These are phyloP conservation scores for Siniperca scherzeri DNA, from an alignment of 2,797 vertebrate genomes.

Conservation along the genomic window DNA sequence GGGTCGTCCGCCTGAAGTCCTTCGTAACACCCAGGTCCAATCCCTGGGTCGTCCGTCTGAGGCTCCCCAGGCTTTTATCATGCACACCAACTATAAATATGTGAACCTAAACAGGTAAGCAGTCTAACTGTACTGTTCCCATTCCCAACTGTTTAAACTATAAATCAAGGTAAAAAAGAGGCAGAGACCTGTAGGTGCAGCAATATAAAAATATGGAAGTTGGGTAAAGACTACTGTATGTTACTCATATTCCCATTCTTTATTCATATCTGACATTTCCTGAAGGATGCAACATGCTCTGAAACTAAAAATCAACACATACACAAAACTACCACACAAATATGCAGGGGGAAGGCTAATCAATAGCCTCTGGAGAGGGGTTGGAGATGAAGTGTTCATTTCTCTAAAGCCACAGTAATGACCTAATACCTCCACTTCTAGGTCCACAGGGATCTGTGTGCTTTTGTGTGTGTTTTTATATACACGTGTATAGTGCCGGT, in stretches of 20 bases:
- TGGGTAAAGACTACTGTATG: not conserved
- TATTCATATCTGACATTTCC: constrained; percentile 34
- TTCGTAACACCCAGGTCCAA: too few species aligned
- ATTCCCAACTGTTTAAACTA: not conserved
- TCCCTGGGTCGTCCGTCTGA: too few species aligned
- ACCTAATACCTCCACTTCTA: constrained; percentile 48
- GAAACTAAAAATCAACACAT: constrained; percentile 39
- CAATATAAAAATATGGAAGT: not conserved
- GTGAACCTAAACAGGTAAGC: not conserved
- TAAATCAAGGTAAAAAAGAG: not conserved
- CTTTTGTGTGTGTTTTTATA: constrained; percentile 15
- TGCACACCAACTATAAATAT: not conserved
- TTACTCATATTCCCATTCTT: not conserved
- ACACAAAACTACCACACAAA: constrained; percentile 16
- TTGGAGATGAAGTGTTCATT: constrained; percentile 69
- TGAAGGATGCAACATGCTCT: constrained; percentile 14
- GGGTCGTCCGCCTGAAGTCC: too few species aligned
- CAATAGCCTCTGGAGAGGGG: constrained; percentile 55
- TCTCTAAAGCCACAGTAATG: constrained; percentile 69
- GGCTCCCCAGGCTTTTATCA: not conserved
- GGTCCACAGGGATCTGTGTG: constrained; percentile 48
- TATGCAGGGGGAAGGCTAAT: constrained; percentile 44
- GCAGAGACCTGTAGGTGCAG: not conserved
- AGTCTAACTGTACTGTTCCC: not conserved
- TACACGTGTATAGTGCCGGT: not conserved